Evolutionary conservation across 2,113 vertebrate species (phyloP), one percentile per base, ranked within the genome.

Genomic region (Probosciger aterrimus): DNA sequence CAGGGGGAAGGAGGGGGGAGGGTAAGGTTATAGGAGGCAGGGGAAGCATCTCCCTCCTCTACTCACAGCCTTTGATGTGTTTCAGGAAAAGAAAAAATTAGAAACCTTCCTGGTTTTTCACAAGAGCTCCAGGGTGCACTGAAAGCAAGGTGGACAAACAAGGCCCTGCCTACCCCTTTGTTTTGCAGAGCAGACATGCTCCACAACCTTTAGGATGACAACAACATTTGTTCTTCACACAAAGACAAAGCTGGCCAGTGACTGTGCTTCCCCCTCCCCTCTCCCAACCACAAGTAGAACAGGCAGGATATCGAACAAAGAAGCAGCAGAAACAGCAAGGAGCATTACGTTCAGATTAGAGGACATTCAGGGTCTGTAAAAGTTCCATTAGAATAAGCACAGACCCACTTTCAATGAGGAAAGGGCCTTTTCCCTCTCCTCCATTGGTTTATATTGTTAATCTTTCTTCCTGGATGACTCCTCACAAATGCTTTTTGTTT

Each of bases 401-500:
- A 98, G 97, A 96, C 94, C 96, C 95, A 96, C 95, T 96, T 97
- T 97, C 97, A 98, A 97, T 96, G 95, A 92, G 92, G 93, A 94
- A 92, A 35, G 52, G 60, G 64, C 94, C 96, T 97, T 97, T 95
- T 96, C 83, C 88, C 63, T 53, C 57, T 95, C 82, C 60, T 91
- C 73, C 43, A 82, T 75, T 92, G 67, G 95, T 97, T 96, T 96
- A 97, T 96, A 97, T 97, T 98, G 97, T 97, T 98, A 98, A 97
- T 97, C 95, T 98, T 97, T 98, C 97, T 98, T 98, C 97, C 98
- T 98, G 97, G 97, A 97, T 96, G 97, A 96, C 96, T 97, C 94
- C 83, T 98, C 96, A 98, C 97, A 98, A 98, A 98, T 59, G 96
- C 97, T 97, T 98, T 98, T 98, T 98, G 97, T 98, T 98, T 97